These are phyloP conservation scores for Acrossocheilus wenchowensis DNA, from an alignment of 2,797 vertebrate species.

Conservation along the genomic window DNA sequence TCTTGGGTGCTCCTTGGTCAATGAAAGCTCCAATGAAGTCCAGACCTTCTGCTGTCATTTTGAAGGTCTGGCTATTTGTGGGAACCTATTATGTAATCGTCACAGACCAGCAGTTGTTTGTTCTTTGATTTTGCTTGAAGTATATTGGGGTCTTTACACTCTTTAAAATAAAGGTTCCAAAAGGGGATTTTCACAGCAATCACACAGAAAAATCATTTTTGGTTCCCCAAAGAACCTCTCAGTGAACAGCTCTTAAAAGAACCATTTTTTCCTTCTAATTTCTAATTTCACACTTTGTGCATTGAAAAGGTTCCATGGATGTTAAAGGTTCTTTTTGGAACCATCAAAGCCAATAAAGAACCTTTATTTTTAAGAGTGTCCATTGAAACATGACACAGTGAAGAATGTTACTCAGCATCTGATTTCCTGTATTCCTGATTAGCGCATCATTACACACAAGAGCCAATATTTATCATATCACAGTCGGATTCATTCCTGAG, in stretches of 20 bases:
- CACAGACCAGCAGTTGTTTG: neutral
- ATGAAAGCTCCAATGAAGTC: neutral
- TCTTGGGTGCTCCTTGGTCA: neutral
- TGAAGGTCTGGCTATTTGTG: neutral
- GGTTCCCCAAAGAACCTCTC: neutral
- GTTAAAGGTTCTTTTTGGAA: neutral
- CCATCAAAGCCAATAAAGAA: neutral
- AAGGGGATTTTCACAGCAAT: neutral
- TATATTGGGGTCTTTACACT: neutral
- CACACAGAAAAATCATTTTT: neutral
- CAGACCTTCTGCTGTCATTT: neutral
- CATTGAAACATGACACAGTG: neutral
- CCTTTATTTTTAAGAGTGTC: neutral
- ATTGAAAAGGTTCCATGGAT: neutral
- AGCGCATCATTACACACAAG: neutral
- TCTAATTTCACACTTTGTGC: neutral
- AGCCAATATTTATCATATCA: slow-evolving; percentile 6
- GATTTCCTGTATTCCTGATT: neutral
- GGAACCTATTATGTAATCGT: neutral
- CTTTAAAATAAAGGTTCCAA: neutral
- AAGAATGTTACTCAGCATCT: neutral
- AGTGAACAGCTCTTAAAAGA: too few relatives aligned
- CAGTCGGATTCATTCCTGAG: neutral
- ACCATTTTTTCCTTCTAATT: too few relatives aligned
- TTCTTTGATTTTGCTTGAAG: neutral